Conservation (phyloP, 1,140 invertebrate species). For the Drosophila lacteicornis region DNA sequence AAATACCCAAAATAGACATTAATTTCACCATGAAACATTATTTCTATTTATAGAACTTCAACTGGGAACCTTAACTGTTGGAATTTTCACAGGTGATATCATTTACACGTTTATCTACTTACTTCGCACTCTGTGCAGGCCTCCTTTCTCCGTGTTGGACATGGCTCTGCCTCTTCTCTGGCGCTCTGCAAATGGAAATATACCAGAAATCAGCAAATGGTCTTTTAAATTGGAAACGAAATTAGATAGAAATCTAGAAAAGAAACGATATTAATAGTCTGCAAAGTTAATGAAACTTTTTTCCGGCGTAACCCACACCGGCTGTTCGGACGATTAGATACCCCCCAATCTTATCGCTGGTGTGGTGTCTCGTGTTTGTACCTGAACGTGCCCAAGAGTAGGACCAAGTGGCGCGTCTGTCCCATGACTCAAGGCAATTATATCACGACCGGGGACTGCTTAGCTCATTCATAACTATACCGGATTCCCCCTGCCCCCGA, state of each 20-base stretch:
- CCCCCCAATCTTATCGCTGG: conserved; percentile 29
- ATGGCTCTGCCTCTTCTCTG: conserved; percentile 30
- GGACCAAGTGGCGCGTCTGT: conserved; percentile 30
- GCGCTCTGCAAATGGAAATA: conserved; percentile 52
- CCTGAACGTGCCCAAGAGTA: conserved; percentile 44
- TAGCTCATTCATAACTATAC: conserved; percentile 58
- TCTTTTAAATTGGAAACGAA: conserved; percentile 51
- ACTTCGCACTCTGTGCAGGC: conserved; percentile 70
- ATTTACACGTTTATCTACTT: conserved; percentile 56
- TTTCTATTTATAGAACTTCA: not conserved
- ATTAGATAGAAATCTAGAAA: conserved; percentile 26
- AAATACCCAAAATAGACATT: not conserved
- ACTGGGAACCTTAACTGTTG: not conserved
- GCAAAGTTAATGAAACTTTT: conserved; percentile 52
- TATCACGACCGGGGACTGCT: conserved; percentile 26
- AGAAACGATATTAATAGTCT: conserved; percentile 28
- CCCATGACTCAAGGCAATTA: conserved; percentile 59
- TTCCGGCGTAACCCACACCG: conserved; percentile 2
- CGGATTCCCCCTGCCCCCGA: conserved; percentile 24
- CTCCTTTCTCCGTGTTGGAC: conserved; percentile 76
- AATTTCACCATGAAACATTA: not conserved
- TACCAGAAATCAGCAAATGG: conserved; percentile 25
- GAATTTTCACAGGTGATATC: conserved; percentile 22
- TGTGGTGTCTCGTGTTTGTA: conserved; percentile 48
- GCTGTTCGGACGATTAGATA: not conserved